A percentile compares a stretch with the other conserved stretches of the same genome.
Conservation (phyloP, 2,797 vertebrate species). For the Sebastes iracundus region DNA sequence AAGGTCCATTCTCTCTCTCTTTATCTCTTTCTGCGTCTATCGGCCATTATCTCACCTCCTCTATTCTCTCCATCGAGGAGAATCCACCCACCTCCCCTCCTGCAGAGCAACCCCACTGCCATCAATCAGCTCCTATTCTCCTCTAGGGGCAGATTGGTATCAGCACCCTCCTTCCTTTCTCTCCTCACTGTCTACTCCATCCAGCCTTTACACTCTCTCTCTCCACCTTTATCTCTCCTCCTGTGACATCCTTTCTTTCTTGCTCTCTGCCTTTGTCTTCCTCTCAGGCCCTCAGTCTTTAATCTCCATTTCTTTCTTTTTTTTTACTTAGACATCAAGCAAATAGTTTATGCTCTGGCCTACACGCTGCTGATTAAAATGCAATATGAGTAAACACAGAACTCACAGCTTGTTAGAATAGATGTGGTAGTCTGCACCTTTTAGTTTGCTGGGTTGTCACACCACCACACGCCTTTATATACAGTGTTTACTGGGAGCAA, state of each 20-base stretch:
- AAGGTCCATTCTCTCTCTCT: slow-evolving; percentile 68
- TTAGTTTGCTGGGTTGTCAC: slow-evolving; percentile 19
- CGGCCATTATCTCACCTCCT: slow-evolving; percentile 70
- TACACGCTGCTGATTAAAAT: slow-evolving; percentile 54
- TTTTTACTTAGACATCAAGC: slow-evolving; percentile 26
- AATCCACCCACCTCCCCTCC: slow-evolving; percentile 69
- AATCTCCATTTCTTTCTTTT: slow-evolving; percentile 43
- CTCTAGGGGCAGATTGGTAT: slow-evolving; percentile 77
- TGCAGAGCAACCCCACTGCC: slow-evolving; percentile 69
- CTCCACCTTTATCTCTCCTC: slow-evolving; percentile 67
- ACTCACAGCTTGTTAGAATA: slow-evolving; percentile 37
- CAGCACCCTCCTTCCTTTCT: slow-evolving; percentile 70
- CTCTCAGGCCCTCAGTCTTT: slow-evolving; percentile 34
- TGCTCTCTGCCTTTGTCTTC: slow-evolving; percentile 45
- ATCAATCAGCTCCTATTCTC: slow-evolving; percentile 81
- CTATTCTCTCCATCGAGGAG: slow-evolving; percentile 71
- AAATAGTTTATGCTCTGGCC: slow-evolving; percentile 29
- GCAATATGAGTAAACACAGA: slow-evolving; percentile 42
- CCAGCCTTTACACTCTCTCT: slow-evolving; percentile 60
- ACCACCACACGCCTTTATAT: slow-evolving; percentile 3
- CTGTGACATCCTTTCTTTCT: slow-evolving; percentile 56
- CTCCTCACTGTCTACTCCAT: slow-evolving; percentile 63
- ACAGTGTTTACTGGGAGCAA: background rate
- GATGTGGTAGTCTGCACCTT: slow-evolving; percentile 11
- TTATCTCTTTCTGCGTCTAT: slow-evolving; percentile 65